Conservation (phyloP, 2,888 invertebrate genomes). For the Acanthosoma haemorrhoidale region DNA sequence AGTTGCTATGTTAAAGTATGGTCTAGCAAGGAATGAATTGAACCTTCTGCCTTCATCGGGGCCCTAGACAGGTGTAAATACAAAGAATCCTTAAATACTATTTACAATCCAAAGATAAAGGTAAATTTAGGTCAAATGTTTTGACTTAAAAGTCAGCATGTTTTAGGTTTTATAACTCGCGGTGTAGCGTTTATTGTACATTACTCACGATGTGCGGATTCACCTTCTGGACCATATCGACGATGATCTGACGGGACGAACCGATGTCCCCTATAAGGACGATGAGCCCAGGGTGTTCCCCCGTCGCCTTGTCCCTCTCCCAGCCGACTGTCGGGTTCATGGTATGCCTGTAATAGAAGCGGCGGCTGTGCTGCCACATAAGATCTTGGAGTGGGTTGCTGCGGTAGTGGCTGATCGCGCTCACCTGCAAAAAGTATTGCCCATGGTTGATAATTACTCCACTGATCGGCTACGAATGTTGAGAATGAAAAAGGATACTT, state of each 20-base stretch:
- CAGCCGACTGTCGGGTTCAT: neutral
- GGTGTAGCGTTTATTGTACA: too few species aligned
- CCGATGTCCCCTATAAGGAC: constrained; percentile 3
- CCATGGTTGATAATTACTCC: neutral
- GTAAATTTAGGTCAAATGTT: too few species aligned
- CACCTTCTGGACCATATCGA: neutral
- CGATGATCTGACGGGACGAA: neutral
- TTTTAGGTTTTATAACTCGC: too few species aligned
- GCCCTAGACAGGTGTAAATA: too few species aligned
- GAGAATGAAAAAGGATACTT: neutral
- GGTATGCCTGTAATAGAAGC: neutral
- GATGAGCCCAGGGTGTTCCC: neutral
- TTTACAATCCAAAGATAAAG: too few species aligned
- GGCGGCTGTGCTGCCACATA: neutral
- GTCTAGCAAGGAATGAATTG: too few species aligned
- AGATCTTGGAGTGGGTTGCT: neutral
- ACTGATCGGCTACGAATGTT: neutral
- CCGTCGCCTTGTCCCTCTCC: neutral
- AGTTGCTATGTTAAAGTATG: too few species aligned
- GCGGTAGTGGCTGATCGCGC: neutral
- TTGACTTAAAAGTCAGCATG: too few species aligned
- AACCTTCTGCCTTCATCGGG: too few species aligned
- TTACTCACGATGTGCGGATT: neutral
- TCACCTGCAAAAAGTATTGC: neutral
- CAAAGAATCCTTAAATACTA: too few species aligned